Evolutionary conservation across 2,797 vertebrate genomes (phyloP).

Genomic region (Octomys mimax): DNA sequence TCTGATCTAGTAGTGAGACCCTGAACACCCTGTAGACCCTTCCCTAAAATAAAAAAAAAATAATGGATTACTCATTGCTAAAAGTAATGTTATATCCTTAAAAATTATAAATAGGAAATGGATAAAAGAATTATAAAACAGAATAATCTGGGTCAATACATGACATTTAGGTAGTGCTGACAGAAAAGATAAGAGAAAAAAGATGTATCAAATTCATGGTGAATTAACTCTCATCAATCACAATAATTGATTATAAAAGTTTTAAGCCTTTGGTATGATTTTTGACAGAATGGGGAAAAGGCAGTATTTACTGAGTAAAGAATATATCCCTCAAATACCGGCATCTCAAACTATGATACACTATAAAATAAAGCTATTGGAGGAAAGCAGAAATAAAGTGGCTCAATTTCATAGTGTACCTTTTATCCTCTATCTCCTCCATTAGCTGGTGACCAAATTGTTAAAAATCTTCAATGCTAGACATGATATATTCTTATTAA

Average conservation of each 20-base stretch:
- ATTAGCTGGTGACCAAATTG: background rate
- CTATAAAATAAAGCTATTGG: background rate
- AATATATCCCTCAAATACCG: background rate
- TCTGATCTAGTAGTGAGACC: too few species aligned
- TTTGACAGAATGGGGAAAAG: background rate
- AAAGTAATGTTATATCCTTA: constrained; percentile 24
- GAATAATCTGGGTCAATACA: background rate
- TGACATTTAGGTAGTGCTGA: background rate
- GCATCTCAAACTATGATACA: background rate
- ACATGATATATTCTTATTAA: constrained; percentile 39
- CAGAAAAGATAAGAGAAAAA: background rate
- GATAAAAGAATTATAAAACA: constrained; percentile 43
- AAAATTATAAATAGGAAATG: constrained; percentile 56
- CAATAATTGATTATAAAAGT: constrained; percentile 26
- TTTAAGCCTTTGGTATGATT: background rate
- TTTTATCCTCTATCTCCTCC: background rate
- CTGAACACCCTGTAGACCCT: too few species aligned
- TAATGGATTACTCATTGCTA: background rate
- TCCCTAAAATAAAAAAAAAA: too few species aligned
- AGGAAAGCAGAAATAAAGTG: background rate
- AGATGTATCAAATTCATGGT: background rate
- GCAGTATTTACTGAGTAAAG: background rate
- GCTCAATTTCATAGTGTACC: background rate
- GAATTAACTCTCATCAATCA: constrained; percentile 20
- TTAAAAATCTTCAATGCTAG: background rate